These are phyloP conservation scores for Scytalopus superciliaris DNA, from an alignment of 2,113 vertebrate species.

Conservation along the genomic window DNA sequence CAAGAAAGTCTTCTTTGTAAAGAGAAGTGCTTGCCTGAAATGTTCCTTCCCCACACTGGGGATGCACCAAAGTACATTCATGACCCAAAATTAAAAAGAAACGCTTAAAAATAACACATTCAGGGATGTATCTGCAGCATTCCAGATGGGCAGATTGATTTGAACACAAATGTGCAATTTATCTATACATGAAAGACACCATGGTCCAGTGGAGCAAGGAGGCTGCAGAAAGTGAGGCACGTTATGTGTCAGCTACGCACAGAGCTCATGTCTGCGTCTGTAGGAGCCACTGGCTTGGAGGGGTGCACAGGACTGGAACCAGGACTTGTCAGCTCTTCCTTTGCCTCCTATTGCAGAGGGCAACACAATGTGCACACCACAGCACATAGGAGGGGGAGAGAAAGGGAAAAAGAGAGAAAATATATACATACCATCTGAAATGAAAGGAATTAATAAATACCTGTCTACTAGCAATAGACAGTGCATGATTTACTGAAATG, in stretches of 20 bases:
- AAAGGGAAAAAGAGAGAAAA: background rate
- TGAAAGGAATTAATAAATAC: background rate
- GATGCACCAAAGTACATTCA: background rate
- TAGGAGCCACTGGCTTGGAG: background rate
- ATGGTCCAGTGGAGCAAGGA: background rate
- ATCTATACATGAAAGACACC: background rate
- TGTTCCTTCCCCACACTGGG: background rate
- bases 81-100: slow-evolving; percentile 21
- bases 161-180: background rate
- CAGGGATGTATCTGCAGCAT: background rate
- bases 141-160: background rate
- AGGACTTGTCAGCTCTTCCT: background rate
- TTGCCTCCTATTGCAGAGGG: background rate
- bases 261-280: background rate
- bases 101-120: background rate
- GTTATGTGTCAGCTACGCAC: background rate
- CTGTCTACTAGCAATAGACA: background rate
- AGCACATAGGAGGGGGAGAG: background rate
- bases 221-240: background rate
- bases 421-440: background rate
- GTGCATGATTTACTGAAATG: background rate
- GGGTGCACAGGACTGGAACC: accelerated
- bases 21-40: background rate
- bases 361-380: accelerated
- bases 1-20: background rate